Base-by-base conservation (phyloP, 2,888 invertebrate genomes). In the Drosophila rubida region DNA sequence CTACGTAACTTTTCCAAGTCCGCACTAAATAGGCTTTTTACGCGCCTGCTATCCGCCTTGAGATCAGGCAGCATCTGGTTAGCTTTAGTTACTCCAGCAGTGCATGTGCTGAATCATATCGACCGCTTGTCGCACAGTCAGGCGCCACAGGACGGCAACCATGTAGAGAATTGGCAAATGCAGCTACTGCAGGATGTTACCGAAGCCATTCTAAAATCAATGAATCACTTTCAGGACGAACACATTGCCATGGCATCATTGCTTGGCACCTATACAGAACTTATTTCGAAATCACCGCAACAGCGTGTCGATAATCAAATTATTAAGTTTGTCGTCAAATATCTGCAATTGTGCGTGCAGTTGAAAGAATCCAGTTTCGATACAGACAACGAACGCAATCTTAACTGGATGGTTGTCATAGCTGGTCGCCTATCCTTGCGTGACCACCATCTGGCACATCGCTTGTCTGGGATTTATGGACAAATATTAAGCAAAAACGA, bases 391-490 rank as follows among this genome's bases (percentile, higher is more conserved):
- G 90, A 91, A 51, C 89, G 90, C 2, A 81, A 89, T 9, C 88
- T 91, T 30, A 92, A 92, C 70, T 90, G 90, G 60, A 90, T 92
- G 89, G 90, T 92, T 46, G 73, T 90, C 8, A 83, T 91, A 14
- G 81, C 90, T 0, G 90, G 90, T 1, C 87, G 91, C 5, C 76
- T 92, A 11, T 87, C 91, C 0, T 50, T 92, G 23, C 75, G 91
- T 16, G 90, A 92, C 30, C 63, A 75, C 19, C 49, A 63, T 6
- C 54, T 88, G 0, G 91, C 91, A 14, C 64, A 70, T 22, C 77
- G 50, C 0, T 42, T 77, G 0, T 55, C 77, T 7, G 66, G 44
- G 11, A 42, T 83, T 0, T 88, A 76, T 41, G 66, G 71, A 0
- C 45, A 48, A 4, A 85, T 85, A 0, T 22, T 85, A 0, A 76